Evolutionary conservation across 2,113 vertebrate genomes (phyloP).

Genomic region (Megalops atlanticus): DNA sequence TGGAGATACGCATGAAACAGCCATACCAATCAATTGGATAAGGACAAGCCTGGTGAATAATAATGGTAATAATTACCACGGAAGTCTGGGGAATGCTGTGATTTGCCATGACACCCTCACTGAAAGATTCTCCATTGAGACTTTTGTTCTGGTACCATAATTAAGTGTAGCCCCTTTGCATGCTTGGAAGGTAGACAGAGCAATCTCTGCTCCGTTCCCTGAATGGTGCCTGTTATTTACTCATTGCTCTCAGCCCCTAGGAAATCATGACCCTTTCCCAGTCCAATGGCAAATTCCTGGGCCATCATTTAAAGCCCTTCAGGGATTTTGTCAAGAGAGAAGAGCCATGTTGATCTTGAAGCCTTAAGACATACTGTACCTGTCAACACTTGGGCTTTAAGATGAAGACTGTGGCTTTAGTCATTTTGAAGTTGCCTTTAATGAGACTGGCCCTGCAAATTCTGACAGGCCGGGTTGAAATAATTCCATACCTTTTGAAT

Average conservation of each 20-base stretch:
- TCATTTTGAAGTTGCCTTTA: constrained; percentile 68
- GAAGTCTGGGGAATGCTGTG: constrained; percentile 52
- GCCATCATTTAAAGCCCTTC: constrained; percentile 40
- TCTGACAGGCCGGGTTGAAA: constrained; percentile 65
- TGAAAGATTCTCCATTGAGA: constrained; percentile 48
- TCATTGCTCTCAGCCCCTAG: constrained; percentile 15
- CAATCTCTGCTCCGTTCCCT: constrained; percentile 23
- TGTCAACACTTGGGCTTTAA: constrained; percentile 66
- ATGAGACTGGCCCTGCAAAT: constrained; percentile 54
- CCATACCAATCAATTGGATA: constrained; percentile 64
- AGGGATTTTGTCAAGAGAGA: constrained; percentile 68
- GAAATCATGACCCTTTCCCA: constrained; percentile 4
- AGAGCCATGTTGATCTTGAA: constrained; percentile 65
- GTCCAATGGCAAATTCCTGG: constrained; percentile 31
- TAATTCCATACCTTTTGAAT: constrained; percentile 67
- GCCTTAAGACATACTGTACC: constrained; percentile 70
- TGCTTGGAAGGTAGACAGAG: neutral
- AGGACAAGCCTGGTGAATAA: constrained; percentile 59
- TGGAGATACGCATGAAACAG: constrained; percentile 58
- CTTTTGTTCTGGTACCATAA: constrained; percentile 41
- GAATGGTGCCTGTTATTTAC: neutral
- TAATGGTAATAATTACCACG: constrained; percentile 64
- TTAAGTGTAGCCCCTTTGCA: constrained; percentile 37
- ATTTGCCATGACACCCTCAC: constrained; percentile 56
- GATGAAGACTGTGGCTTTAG: constrained; percentile 67